Conservation (phyloP, 2,888 invertebrate species). For the Cynaeus angustus region DNA sequence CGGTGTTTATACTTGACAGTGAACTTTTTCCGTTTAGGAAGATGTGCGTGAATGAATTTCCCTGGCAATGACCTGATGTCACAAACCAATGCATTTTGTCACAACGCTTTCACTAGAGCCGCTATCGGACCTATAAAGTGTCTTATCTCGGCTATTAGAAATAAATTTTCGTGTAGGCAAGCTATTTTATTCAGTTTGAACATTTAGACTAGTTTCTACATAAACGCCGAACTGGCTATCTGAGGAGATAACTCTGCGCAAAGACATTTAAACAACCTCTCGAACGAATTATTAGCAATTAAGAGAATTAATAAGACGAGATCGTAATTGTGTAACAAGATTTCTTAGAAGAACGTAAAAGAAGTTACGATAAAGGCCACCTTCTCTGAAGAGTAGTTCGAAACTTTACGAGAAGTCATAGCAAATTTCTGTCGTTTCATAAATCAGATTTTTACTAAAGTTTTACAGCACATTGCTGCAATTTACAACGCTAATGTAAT, state of each 20-base stretch:
- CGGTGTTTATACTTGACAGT: slow-evolving; percentile 26
- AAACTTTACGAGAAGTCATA: too few relatives aligned
- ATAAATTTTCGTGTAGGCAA: slow-evolving; percentile 15
- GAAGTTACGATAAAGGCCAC: not conserved
- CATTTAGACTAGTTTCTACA: slow-evolving; percentile 5
- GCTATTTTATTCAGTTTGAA: slow-evolving; percentile 3
- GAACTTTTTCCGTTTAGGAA: slow-evolving; percentile 21
- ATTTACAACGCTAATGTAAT: too few relatives aligned
- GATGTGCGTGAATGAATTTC: slow-evolving; percentile 18
- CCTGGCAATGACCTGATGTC: slow-evolving; percentile 35
- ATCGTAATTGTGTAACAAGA: slow-evolving; percentile 6
- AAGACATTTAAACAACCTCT: not conserved
- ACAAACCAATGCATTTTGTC: slow-evolving; percentile 29
- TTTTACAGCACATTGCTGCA: too few relatives aligned
- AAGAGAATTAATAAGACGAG: slow-evolving; percentile 10
- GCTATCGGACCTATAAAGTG: slow-evolving; percentile 6
- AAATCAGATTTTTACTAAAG: too few relatives aligned
- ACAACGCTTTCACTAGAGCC: slow-evolving; percentile 25
- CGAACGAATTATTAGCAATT: not conserved
- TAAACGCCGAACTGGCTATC: slow-evolving; percentile 1
- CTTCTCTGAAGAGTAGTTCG: too few relatives aligned
- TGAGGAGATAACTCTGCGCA: not conserved
- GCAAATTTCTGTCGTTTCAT: too few relatives aligned
- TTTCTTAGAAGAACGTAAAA: not conserved
- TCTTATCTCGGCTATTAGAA: slow-evolving; percentile 14